Evolutionary conservation across 2,888 invertebrate genomes (phyloP).

Genomic region (Hydropsyche betteni): DNA sequence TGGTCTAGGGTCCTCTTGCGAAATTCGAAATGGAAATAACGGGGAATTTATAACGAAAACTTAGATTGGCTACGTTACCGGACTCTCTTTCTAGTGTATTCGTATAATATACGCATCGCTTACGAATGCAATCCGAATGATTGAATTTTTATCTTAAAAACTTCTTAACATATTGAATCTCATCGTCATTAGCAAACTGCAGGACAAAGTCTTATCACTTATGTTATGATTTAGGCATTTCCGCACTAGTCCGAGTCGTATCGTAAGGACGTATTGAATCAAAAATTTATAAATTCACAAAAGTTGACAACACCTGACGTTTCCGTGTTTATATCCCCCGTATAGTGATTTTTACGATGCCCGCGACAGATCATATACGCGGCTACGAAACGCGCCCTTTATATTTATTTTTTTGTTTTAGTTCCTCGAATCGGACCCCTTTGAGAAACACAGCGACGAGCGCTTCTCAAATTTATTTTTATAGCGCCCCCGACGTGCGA

Average conservation of each 20-base stretch:
- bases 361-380: slow-evolving; percentile 46
- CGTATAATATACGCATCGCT: too few relatives aligned
- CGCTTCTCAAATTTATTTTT: slow-evolving; percentile 47
- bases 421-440: background rate
- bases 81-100: background rate
- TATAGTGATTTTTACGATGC: slow-evolving; percentile 51
- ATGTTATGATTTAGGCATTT: too few relatives aligned
- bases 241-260: too few relatives aligned
- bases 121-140: too few relatives aligned
- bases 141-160: too few relatives aligned
- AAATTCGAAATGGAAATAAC: slow-evolving; percentile 23
- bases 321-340: slow-evolving; percentile 26
- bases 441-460: background rate
- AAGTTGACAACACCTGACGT: slow-evolving; percentile 23
- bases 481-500: slow-evolving; percentile 30
- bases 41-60: slow-evolving; percentile 21
- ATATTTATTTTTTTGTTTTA: slow-evolving; percentile 5
- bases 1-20: slow-evolving; percentile 1
- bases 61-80: slow-evolving; percentile 17
- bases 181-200: background rate
- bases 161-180: too few relatives aligned
- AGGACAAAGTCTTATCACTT: too few relatives aligned
- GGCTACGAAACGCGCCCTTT: slow-evolving; percentile 16
- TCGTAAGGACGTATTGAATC: too few relatives aligned
- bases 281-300: too few relatives aligned